Percentiles rank a stretch among this genome's conserved stretches.
Evolutionary conservation across 2,888 invertebrate species (phyloP).

Genomic region (Apamea anceps): DNA sequence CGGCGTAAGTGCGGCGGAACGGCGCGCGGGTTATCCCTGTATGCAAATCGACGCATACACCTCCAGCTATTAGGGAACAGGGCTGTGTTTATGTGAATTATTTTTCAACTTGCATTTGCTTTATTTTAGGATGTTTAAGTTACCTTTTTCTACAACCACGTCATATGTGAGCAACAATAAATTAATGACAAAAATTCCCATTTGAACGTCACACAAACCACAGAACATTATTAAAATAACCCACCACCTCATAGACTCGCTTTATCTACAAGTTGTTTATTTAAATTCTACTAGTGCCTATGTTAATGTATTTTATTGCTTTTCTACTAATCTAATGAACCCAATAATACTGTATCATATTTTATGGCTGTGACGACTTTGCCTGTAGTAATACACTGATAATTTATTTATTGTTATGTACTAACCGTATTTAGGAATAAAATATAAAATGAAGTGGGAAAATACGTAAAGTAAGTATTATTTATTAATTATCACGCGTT

Average conservation of each 20-base stretch:
- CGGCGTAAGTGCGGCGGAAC: slow-evolving; percentile 51
- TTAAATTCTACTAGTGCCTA: background rate
- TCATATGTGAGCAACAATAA: background rate
- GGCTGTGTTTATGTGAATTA: slow-evolving; percentile 38
- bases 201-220: slow-evolving; percentile 4
- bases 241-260: background rate
- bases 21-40: slow-evolving; percentile 70
- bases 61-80: slow-evolving; percentile 65
- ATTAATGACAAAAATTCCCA: background rate
- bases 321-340: background rate
- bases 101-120: background rate
- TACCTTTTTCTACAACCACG: no score
- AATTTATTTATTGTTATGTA: background rate
- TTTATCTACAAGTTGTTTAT: background rate
- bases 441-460: background rate
- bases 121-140: background rate
- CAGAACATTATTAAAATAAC: background rate
- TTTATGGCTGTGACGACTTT: background rate
- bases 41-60: slow-evolving; percentile 77
- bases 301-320: background rate
- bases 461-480: background rate
- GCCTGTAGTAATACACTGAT: background rate
- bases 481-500: background rate
- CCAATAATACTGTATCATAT: background rate
- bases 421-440: background rate